Evolutionary conservation across 2,888 invertebrate genomes (phyloP).

Genomic region (Ophonus ardosiacus): DNA sequence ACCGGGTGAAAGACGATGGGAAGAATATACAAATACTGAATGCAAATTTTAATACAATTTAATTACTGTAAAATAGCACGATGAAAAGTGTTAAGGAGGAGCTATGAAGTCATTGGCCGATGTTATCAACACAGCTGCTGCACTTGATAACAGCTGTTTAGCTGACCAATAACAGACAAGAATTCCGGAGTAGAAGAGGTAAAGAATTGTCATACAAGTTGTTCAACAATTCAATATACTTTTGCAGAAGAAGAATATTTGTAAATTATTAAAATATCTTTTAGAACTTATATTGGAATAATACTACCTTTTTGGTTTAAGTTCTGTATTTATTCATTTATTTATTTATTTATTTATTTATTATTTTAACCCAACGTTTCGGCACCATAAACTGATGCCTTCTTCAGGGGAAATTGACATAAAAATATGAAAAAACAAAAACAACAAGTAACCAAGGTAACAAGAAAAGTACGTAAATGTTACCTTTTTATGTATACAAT

Average conservation of each 20-base stretch:
- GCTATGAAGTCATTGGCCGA: conserved; percentile 53
- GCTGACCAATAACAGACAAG: conserved; percentile 19
- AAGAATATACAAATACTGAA: conserved; percentile 26
- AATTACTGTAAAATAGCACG: conserved; percentile 35
- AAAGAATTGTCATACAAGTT: neutral
- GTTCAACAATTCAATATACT: neutral
- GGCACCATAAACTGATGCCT: no score
- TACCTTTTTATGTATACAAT: no score
- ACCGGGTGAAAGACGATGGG: conserved; percentile 14
- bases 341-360: no score
- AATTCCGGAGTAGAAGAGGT: neutral
- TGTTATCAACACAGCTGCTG: conserved; percentile 57
- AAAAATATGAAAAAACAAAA: no score
- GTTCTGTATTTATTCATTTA: no score
- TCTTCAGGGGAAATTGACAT: no score
- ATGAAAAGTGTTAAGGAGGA: conserved; percentile 65
- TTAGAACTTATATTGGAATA: no score
- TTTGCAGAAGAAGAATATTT: neutral
- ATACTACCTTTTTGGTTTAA: no score
- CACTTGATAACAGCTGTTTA: conserved; percentile 56
- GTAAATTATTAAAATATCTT: no score
- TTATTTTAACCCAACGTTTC: no score
- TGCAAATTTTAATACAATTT: conserved; percentile 38
- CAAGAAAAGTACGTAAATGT: no score
- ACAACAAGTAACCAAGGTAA: no score